Percentiles rank a stretch among this genome's conserved stretches.
These are phyloP conservation scores for Aplysia californica DNA, from an alignment of 1,140 invertebrate genomes.

Conservation along the genomic window DNA sequence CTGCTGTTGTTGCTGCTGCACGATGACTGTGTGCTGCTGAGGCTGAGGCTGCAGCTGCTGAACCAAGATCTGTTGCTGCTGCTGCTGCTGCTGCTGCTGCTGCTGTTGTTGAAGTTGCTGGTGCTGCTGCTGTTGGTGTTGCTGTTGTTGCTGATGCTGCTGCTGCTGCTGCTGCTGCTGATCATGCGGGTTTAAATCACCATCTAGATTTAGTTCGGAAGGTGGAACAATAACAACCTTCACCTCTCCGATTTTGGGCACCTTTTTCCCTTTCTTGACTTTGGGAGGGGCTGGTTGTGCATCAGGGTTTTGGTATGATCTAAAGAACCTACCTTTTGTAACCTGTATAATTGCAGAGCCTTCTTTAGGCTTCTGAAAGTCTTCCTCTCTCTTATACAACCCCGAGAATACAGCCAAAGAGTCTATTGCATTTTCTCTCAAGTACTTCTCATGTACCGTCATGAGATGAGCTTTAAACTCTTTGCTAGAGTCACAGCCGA, in stretches of 20 bases:
- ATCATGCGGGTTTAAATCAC: background rate
- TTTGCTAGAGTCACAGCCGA: conserved; percentile 75
- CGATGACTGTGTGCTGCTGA: background rate
- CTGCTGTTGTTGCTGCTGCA: background rate
- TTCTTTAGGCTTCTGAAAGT: conserved; percentile 52
- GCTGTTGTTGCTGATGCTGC: background rate
- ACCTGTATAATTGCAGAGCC: conserved; percentile 57
- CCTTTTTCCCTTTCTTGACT: conserved; percentile 16
- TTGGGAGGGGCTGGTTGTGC: conserved; percentile 8
- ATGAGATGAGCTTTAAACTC: conserved; percentile 77
- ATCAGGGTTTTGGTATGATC: conserved; percentile 25
- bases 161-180: background rate
- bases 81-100: background rate
- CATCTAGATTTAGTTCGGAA: background rate
- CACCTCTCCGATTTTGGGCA: conserved; percentile 2
- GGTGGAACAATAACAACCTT: conserved; percentile 20
- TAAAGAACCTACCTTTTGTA: conserved; percentile 47
- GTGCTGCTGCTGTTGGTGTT: background rate
- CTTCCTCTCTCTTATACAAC: conserved; percentile 52
- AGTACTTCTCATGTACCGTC: conserved; percentile 70
- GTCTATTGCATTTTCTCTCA: conserved; percentile 41
- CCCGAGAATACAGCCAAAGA: conserved; percentile 56
- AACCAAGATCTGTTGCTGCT: too few relatives aligned
- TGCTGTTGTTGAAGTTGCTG: background rate
- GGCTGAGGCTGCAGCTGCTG: too few relatives aligned